phyloP scores from a whole-genome alignment of 2,888 invertebrate species.

The Mechanitis mazaeus region DNA sequence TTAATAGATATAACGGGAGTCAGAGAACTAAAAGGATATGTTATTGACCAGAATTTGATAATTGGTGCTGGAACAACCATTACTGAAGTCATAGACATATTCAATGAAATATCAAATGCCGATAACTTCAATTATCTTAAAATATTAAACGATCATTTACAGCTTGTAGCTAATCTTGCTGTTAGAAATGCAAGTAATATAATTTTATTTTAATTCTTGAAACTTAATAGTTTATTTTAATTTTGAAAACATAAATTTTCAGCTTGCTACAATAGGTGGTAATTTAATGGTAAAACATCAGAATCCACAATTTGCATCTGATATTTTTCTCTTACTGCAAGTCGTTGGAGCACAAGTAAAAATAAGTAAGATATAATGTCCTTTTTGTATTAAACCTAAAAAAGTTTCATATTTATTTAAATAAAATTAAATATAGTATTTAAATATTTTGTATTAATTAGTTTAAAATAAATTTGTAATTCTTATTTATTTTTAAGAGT shows the following conservation, averaged over 20 bases:
- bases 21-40: conserved; percentile 68
- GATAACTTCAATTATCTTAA: conserved; percentile 73
- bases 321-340: conserved; percentile 78
- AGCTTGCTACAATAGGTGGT: conserved; percentile 80
- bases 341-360: conserved; percentile 70
- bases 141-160: conserved; percentile 76
- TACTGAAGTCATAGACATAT: conserved; percentile 61
- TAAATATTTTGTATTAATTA: no score
- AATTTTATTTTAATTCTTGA: conserved; percentile 17
- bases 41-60: conserved; percentile 53
- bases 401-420: no score
- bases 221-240: no score
- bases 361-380: conserved; percentile 50
- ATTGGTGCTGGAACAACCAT: conserved; percentile 75
- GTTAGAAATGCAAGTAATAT: conserved; percentile 63
- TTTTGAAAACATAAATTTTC: conserved; percentile 26
- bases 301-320: conserved; percentile 79
- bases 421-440: no score
- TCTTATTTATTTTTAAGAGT: background rate
- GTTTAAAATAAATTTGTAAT: no score
- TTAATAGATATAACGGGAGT: conserved; percentile 80
- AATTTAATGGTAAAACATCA: conserved; percentile 81
- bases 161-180: conserved; percentile 79
- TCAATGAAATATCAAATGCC: conserved; percentile 38
- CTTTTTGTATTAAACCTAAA: background rate